Evolutionary conservation across 1,140 invertebrate species (phyloP).

Genomic region (Aphis gossypii): DNA sequence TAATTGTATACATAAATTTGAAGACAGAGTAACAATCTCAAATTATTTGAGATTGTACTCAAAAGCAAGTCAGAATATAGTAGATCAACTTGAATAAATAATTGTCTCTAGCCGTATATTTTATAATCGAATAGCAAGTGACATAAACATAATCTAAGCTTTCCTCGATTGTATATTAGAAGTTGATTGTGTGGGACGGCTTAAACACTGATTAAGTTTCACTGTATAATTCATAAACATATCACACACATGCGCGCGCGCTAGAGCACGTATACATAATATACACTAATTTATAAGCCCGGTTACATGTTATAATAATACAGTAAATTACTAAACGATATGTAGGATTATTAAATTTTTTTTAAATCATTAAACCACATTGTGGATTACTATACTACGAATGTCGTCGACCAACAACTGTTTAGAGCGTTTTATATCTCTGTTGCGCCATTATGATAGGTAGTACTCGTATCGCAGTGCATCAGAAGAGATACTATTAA

Average conservation of each 20-base stretch:
- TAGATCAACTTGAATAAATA: background rate
- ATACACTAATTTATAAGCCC: background rate
- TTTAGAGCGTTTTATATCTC: background rate
- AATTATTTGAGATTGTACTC: no score
- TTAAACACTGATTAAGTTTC: constrained; percentile 5
- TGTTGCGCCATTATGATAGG: background rate
- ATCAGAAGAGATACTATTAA: background rate
- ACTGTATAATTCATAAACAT: background rate
- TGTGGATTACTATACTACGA: background rate
- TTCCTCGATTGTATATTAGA: background rate
- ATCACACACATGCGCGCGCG: background rate
- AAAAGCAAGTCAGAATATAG: background rate
- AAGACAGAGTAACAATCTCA: no score
- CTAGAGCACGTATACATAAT: no score
- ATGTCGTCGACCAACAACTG: background rate
- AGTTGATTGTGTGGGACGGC: background rate
- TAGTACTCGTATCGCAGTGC: background rate
- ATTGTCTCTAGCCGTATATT: background rate
- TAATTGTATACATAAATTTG: no score
- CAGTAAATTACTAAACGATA: background rate
- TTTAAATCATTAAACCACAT: background rate
- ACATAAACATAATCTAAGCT: background rate
- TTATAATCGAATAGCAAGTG: background rate
- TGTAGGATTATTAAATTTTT: background rate
- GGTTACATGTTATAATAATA: background rate